Evolutionary conservation across 2,888 invertebrate genomes (phyloP).

Genomic region (Hermaeophaga mercurialis): DNA sequence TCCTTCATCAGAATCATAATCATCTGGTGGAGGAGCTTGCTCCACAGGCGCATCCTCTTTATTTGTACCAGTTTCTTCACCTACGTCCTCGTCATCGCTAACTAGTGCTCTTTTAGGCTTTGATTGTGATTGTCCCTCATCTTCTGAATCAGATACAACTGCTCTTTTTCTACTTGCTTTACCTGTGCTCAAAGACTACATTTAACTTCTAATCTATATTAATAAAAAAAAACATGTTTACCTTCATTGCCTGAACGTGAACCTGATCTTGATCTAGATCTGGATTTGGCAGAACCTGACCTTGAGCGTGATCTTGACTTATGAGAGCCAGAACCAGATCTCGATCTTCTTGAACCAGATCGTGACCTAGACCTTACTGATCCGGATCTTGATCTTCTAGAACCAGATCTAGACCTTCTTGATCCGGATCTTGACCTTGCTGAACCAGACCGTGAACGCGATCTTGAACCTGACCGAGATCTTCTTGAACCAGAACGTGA

Average conservation of each 20-base stretch:
- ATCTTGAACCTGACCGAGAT: constrained; percentile 43
- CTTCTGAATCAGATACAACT: constrained; percentile 66
- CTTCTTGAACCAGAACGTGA: constrained; percentile 42
- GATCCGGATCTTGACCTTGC: constrained; percentile 44
- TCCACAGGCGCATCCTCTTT: constrained; percentile 44
- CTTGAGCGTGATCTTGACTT: constrained; percentile 45
- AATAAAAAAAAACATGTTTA: constrained; percentile 13
- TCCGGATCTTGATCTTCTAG: constrained; percentile 46
- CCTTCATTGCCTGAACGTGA: constrained; percentile 32
- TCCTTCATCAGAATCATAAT: constrained; percentile 68
- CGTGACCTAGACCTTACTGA: constrained; percentile 41
- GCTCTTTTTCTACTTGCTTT: constrained; percentile 47
- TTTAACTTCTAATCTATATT: too few species aligned
- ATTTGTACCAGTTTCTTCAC: constrained; percentile 49
- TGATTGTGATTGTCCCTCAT: constrained; percentile 51
- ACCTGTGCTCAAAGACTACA: constrained; percentile 3
- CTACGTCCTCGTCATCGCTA: constrained; percentile 65
- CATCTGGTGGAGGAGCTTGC: constrained; percentile 55
- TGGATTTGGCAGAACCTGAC: constrained; percentile 46
- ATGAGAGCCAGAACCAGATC: constrained; percentile 32
- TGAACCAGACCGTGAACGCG: constrained; percentile 39
- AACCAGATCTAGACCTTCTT: constrained; percentile 47
- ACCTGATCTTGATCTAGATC: constrained; percentile 39
- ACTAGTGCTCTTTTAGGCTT: constrained; percentile 57
- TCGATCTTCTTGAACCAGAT: constrained; percentile 42